Base-by-base conservation (phyloP, 64 coral and sea anemone genomes). In the Trachythela sp. region DNA sequence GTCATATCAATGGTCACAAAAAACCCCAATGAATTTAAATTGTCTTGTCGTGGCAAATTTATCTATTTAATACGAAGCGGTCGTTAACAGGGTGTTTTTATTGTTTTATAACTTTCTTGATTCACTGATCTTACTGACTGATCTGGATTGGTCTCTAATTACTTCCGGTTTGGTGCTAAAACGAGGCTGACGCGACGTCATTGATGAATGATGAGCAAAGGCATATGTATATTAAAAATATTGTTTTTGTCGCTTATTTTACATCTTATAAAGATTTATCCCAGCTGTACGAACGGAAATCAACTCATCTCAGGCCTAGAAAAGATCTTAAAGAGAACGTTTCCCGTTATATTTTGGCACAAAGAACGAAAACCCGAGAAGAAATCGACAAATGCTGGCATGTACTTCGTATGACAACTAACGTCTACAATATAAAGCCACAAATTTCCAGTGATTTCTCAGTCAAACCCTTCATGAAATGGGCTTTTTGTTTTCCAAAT, bases 401-500 rank as follows among this genome's bases (percentile, higher is more conserved):
- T 45, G 42, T 45, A 45, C 42, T 64, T 64, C 56, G 24, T 64
- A 27, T 64, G 56, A 64, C 56, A n/a, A n/a, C 56, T 64, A n/a
- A 24, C 56, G 56, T 24, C 56, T 64, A 27, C 56, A 27, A 64
- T 64, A 64, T 64, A 64, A 9, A 64, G 56, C 56, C 24, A 80
- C 75, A 37, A 80, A 36, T 34, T 9, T 36, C 37, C 37, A 34
- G 75, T 80, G 33, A 80, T 80, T 80, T 80, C 9, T 35, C 31
- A 39, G 31, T 39, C 33, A 80, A 39, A 9, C 37, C 37, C 75
- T 80, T 80, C 33, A 29, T 80, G 31, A 35, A 80, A 80, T 80
- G 75, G 75, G 75, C 31, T 80, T 80, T 80, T 39, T 80, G 31
- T 80, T 80, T 30, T 80, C 75, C 13, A 80, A 80, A 29, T 18